Evolutionary conservation across 2,797 vertebrate genomes (phyloP).

Genomic region (Danio albolineatus): DNA sequence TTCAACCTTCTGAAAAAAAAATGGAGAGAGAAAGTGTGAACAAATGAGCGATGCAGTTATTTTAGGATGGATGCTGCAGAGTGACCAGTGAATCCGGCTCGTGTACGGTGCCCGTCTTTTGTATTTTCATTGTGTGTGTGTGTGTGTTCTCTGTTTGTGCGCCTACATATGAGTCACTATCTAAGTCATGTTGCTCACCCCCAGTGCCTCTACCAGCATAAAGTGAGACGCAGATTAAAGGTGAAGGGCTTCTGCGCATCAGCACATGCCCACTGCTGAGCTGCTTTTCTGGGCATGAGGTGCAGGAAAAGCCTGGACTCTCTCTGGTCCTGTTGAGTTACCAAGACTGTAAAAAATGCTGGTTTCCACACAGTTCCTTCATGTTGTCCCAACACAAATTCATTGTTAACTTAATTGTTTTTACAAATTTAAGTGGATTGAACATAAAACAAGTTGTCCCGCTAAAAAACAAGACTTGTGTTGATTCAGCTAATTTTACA

Average conservation of each 20-base stretch:
- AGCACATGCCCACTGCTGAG: constrained; percentile 47
- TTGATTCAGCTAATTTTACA: too few relatives aligned
- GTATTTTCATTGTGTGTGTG: constrained; percentile 46
- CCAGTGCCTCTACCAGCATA: constrained; percentile 70
- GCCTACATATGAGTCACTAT: constrained; percentile 66
- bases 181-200: constrained; percentile 70
- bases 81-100: background rate
- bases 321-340: constrained; percentile 13
- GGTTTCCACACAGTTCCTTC: too few relatives aligned
- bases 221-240: constrained; percentile 71
- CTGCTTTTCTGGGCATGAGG: constrained; percentile 62
- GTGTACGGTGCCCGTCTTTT: background rate
- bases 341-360: too few relatives aligned
- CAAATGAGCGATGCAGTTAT: constrained; percentile 5
- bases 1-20: constrained; percentile 54
- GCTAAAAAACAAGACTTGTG: too few relatives aligned
- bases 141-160: constrained; percentile 53
- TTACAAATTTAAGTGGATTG: too few relatives aligned
- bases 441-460: too few relatives aligned
- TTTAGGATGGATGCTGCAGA: constrained; percentile 41
- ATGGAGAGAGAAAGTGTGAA: background rate
- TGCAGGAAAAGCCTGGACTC: constrained; percentile 55
- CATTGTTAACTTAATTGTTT: too few relatives aligned
- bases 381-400: too few relatives aligned
- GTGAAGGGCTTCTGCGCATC: constrained; percentile 69